Base-by-base conservation (phyloP, 1,140 invertebrate genomes). In the Drosophila leontia region DNA sequence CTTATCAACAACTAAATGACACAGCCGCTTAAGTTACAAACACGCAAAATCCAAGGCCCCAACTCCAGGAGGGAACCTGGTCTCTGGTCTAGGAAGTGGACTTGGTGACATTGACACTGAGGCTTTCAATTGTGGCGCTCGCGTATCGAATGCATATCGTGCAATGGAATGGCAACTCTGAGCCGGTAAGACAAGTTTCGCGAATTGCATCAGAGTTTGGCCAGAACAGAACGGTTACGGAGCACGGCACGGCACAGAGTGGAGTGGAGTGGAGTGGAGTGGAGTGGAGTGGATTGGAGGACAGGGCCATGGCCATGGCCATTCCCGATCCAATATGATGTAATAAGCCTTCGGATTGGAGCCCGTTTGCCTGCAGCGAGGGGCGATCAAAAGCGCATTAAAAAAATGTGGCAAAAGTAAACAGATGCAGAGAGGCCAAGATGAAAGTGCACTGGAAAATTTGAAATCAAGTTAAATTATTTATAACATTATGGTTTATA, bases 1-100 rank as follows among this genome's bases (percentile, higher is more conserved):
- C 85, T 88, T 90, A 88, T 88, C 85, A 88, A 88, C 81, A 69
- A 62, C 75, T 75, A 88, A 88, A 88, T 88, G 85, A 90, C 85
- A 88, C 86, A 68, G 51, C 75, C 84, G 84, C 80, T 87, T 88
- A 84, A 84, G 71, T 88, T 88, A 84, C 84, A 87, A 84, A 70
- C 83, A 84, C 80, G 84, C 80, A 87, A 78, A 74, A 75, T 32
- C 47, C 45, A 44, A 65, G 34, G 2, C 7, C 34, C 51, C 35
- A 61, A 42, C 15, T 17, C 37, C 42, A n/a, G 57, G 65, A 2
- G 62, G 74, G 58, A 69, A 64, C 65, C 68, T 42, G 57, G 50
- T 39, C 51, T 12, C 60, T 58, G 55, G 75, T 62, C 76, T 59
- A 71, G 75, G 75, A 78, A 70, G 65, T 71, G 65, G 51, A 57